phyloP scores from a whole-genome alignment of 2,113 vertebrate genomes.

The Misgurnus anguillicaudatus region DNA sequence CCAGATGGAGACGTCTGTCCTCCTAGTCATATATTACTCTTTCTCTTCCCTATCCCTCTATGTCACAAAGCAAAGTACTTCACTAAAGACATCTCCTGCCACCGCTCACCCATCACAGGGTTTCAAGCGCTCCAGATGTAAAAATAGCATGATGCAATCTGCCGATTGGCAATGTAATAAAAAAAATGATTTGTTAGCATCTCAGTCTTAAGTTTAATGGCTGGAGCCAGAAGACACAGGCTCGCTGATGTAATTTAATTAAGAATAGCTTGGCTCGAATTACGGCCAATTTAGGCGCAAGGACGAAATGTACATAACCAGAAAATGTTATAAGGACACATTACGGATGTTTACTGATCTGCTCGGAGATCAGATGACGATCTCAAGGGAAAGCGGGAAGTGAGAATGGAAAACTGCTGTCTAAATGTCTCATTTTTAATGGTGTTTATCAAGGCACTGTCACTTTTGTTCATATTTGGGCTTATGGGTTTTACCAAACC shows the following conservation, averaged over 20 bases:
- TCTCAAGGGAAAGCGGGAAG: background rate
- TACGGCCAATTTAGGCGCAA: conserved; percentile 45
- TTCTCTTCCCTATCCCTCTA: conserved; percentile 15
- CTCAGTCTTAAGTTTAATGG: conserved; percentile 22
- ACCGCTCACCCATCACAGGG: background rate
- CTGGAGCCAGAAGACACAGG: conserved; percentile 10
- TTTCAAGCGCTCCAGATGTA: conserved; percentile 2
- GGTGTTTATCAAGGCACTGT: background rate
- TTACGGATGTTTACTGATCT: background rate
- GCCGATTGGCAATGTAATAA: conserved; percentile 34
- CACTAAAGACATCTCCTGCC: conserved; percentile 17
- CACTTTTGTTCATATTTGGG: no score
- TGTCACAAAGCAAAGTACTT: conserved; percentile 19
- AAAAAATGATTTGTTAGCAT: conserved; percentile 6
- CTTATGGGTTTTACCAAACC: no score
- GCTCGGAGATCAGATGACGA: conserved; percentile 38
- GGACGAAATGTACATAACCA: conserved; percentile 41
- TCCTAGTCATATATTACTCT: conserved; percentile 31
- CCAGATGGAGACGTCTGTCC: conserved; percentile 31
- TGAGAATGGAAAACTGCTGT: no score
- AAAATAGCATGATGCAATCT: conserved; percentile 42
- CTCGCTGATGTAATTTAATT: conserved; percentile 44
- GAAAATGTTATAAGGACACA: conserved; percentile 30
- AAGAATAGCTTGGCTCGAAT: conserved; percentile 43
- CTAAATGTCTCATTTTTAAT: background rate